Base-by-base conservation (phyloP, 2,113 vertebrate species). In the Zingel zingel region DNA sequence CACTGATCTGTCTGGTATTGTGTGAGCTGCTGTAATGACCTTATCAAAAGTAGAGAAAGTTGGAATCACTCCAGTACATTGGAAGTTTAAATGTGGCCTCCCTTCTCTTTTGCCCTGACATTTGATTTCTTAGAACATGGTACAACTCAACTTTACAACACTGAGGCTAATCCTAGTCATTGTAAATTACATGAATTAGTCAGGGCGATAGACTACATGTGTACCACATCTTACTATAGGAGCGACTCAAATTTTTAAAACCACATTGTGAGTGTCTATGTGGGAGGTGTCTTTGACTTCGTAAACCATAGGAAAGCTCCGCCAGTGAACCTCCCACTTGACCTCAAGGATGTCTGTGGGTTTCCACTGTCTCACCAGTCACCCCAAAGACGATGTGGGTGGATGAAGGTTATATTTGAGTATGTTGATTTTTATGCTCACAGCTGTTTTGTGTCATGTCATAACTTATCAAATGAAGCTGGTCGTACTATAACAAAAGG, bases 291-390 rank as follows among this genome's bases (percentile, higher is more conserved):
- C 74, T 90, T 87, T 92, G 79, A 88, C 72, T 84, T 19, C 63
- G 66, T 91, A 86, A 90, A 86, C 77, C 50, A 70, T 83, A 88
- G 82, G 79, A 88, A 70, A 81, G 59, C 80, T 87, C 48, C 16
- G 53, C 66, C 74, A 90, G 74, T 66, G 51, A 85, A 73, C 73
- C 85, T 90, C 91, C 81, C 83, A 91, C 86, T 82, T 94, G 89
- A 93, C 89, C 92, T 92, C 84, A 89, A 88, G 84, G 85, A 87
- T 91, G 86, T 90, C 80, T 92, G 91, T 93, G 91, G 90, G 84
- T 94, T 93, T 90, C 83, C 88, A 90, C 84, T 73, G 85, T 88
- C 67, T 88, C 81, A 83, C 74, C 74, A 91, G 74, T 77, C 74
- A 88, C 76, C 84, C 77, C 30, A 85, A 78, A 86, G 78, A 86